These are phyloP conservation scores for Centropyge bicolor DNA, from an alignment of 2,797 vertebrate species.

Conservation along the genomic window DNA sequence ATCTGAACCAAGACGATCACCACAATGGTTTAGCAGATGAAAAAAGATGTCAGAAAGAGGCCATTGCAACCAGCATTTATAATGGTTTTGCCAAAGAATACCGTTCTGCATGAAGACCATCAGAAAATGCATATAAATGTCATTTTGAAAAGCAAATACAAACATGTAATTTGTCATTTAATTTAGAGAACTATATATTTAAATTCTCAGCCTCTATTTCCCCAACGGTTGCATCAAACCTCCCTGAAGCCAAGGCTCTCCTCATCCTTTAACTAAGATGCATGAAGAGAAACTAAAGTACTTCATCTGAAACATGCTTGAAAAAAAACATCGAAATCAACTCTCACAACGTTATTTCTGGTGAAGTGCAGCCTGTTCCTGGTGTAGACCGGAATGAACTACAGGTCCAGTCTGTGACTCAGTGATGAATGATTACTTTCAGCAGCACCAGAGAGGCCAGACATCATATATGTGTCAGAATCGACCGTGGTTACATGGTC, in stretches of 20 bases:
- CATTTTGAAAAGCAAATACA: no score
- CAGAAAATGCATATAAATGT: no score
- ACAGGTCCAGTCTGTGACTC: background rate
- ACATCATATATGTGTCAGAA: conserved; percentile 19
- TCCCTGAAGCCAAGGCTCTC: background rate
- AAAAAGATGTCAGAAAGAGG: background rate
- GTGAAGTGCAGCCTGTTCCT: no score
- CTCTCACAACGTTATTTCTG: background rate
- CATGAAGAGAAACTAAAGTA: background rate
- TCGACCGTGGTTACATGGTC: background rate
- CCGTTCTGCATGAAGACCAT: background rate
- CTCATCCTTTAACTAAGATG: background rate
- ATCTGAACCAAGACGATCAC: background rate
- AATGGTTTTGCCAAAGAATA: background rate
- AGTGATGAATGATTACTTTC: conserved; percentile 21
- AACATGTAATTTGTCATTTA: background rate
- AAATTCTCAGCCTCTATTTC: no score
- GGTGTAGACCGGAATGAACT: no score
- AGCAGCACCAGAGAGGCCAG: background rate
- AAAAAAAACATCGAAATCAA: conserved; percentile 4
- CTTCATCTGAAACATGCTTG: background rate
- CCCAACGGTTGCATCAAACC: background rate
- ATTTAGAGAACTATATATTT: no score
- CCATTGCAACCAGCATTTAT: background rate
- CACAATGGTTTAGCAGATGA: no score